These are phyloP conservation scores for Maconellicoccus hirsutus DNA, from an alignment of 1,140 invertebrate genomes.

Conservation along the genomic window DNA sequence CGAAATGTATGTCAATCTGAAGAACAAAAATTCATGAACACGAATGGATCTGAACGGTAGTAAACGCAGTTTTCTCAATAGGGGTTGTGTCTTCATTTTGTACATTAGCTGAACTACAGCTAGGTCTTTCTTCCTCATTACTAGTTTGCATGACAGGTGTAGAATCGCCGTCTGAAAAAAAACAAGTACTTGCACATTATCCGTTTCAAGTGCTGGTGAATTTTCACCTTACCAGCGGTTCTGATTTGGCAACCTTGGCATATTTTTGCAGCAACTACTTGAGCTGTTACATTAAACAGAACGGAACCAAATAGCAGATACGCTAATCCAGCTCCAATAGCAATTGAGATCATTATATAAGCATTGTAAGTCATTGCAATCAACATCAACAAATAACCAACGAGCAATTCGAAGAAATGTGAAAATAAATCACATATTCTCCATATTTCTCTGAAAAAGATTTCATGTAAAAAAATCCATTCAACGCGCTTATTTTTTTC, in stretches of 20 bases:
- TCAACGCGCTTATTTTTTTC: not conserved
- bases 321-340: not conserved
- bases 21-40: not conserved
- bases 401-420: constrained; percentile 5
- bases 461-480: not conserved
- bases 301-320: constrained; percentile 7
- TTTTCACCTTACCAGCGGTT: not conserved
- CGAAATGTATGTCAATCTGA: no score
- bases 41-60: not conserved
- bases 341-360: constrained; percentile 7
- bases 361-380: constrained; percentile 9
- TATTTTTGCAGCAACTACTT: not conserved
- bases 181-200: not conserved
- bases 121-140: not conserved
- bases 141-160: not conserved
- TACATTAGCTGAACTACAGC: not conserved
- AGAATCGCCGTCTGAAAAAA: not conserved
- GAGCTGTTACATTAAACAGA: constrained; percentile 10
- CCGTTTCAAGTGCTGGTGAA: not conserved
- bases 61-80: not conserved
- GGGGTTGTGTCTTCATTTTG: not conserved
- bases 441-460: constrained; percentile 13
- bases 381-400: not conserved
- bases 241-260: constrained; percentile 1
- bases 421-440: constrained; percentile 6